Evolutionary conservation across 2,888 invertebrate genomes (phyloP), one percentile per base, ranked within the genome.

Genomic region (Polylopha cassiicola): DNA sequence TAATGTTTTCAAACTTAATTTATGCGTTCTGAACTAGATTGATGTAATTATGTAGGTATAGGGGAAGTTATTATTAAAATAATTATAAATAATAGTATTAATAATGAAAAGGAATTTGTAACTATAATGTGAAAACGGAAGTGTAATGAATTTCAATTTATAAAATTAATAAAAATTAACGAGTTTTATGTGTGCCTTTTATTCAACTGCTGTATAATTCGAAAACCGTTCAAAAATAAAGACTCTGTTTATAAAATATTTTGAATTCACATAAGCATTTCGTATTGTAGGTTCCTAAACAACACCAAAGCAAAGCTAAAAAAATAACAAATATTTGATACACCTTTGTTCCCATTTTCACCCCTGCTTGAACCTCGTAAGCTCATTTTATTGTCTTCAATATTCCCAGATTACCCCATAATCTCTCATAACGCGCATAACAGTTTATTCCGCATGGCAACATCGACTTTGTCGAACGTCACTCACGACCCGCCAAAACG

Each of bases 371-470:
- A n/a, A 68, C 61, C 58, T 59, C 55, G 58, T 77, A 73, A 81
- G 80, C 79, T 79, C 68, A 80, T 81, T 81, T 82, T 77, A 82
- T 84, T 84, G 84, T 84, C 78, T 84, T 80, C 78, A 82, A 84
- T 85, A 84, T 84, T 81, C 81, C 81, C 84, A 84, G 84, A 84
- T 85, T 85, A 85, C 72, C 65, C 63, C 55, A 57, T 80, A 85
- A 85, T 84, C 84, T 77, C 81, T 82, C 78, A 81, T 82, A 82
- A 82, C 75, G 73, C 63, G 69, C 69, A 78, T 73, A 78, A 78
- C 82, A 77, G 82, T 82, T 85, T 84, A 84, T 85, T 85, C 76
- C 79, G 78, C 82, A 79, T 82, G 82, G 80, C 73, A 84, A 81
- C 84, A 80, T 73, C 74, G 73, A 70, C 78, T 76, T 77, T 76